These are phyloP conservation scores for Prorops nasuta DNA, from an alignment of 1,140 invertebrate genomes.

Conservation along the genomic window DNA sequence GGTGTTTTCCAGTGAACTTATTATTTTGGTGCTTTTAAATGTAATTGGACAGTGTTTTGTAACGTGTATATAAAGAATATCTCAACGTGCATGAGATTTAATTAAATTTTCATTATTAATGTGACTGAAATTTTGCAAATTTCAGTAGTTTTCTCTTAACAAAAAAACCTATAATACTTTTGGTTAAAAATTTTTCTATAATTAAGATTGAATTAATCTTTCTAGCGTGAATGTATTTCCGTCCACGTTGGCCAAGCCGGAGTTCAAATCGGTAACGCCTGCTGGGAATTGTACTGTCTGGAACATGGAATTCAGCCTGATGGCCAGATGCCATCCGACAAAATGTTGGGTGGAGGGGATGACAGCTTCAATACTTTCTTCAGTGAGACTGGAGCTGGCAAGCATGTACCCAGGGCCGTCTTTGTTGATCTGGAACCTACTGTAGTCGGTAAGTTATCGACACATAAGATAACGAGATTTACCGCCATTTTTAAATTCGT, in stretches of 20 bases:
- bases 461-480: no score
- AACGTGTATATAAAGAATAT: no score
- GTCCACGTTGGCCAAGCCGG: conserved; percentile 75
- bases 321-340: conserved; percentile 58
- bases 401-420: conserved; percentile 26
- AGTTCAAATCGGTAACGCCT: conserved; percentile 74
- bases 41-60: no score
- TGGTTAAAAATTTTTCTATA: conserved; percentile 14
- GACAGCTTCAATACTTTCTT: conserved; percentile 65
- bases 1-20: no score
- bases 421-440: conserved; percentile 31
- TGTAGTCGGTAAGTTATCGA: conserved; percentile 46
- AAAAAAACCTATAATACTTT: no score
- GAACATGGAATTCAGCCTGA: conserved; percentile 89
- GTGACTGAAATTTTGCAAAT: no score
- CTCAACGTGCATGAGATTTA: no score
- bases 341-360: conserved; percentile 29
- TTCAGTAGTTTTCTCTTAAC: no score
- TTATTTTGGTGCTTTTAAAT: no score
- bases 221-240: conserved; percentile 61
- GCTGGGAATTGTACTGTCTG: conserved; percentile 81
- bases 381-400: conserved; percentile 54
- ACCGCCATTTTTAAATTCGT: no score
- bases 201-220: conserved; percentile 29
- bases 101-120: no score